A percentile compares a stretch with the other conserved stretches of the same genome.
phyloP scores from a whole-genome alignment of 2,797 vertebrate genomes.

The Acridotheres tristis region DNA sequence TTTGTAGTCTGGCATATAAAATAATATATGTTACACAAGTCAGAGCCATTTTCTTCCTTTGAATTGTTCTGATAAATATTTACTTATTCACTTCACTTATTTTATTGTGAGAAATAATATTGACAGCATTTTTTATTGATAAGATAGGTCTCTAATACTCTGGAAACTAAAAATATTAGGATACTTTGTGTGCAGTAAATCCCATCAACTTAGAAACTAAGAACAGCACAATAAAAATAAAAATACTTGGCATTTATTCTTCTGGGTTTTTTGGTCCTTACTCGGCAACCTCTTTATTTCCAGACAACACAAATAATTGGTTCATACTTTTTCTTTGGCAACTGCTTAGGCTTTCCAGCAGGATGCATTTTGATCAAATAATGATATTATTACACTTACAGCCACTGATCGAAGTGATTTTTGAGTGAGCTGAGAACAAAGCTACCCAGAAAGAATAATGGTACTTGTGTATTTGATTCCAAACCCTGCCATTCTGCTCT shows the following conservation, averaged over 20 bases:
- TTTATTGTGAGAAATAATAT: conserved; percentile 41
- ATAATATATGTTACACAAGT: background rate
- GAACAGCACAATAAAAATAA: background rate
- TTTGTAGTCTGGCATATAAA: conserved; percentile 33
- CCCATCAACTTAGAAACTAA: background rate
- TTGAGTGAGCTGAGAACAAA: conserved; percentile 64
- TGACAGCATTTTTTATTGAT: background rate
- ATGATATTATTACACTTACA: conserved; percentile 35
- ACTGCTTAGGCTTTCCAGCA: conserved; percentile 44
- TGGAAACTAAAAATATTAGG: background rate
- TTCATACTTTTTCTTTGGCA: conserved; percentile 61
- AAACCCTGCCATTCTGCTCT: background rate
- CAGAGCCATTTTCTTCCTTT: conserved; percentile 37
- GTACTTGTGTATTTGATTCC: conserved; percentile 46
- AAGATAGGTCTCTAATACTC: background rate
- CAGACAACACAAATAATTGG: conserved; percentile 61
- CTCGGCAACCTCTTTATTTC: conserved; percentile 37
- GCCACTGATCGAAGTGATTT: conserved; percentile 61
- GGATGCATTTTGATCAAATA: conserved; percentile 46
- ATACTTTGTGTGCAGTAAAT: background rate
- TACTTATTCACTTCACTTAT: conserved; percentile 47
- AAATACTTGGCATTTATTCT: background rate
- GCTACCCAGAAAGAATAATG: conserved; percentile 5
- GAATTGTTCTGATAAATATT: conserved; percentile 61
- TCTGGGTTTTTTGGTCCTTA: background rate